Evolutionary conservation across 2,888 invertebrate genomes (phyloP).

Genomic region (Cetonia aurata): DNA sequence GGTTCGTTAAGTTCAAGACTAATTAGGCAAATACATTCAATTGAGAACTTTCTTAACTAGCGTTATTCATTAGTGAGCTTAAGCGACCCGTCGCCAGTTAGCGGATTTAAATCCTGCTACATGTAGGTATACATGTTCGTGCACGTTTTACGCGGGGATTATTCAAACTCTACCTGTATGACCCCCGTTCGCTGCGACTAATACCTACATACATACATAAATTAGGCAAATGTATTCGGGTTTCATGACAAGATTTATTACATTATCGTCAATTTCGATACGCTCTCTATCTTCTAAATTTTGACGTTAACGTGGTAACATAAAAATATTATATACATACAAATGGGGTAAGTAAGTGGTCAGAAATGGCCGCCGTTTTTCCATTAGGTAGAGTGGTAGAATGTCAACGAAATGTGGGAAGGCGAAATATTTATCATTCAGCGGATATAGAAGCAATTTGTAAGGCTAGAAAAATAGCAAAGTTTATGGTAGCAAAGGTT

Average conservation of each 20-base stretch:
- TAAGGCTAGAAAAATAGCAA: slow-evolving; percentile 19
- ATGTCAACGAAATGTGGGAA: slow-evolving; percentile 27
- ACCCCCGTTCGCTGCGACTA: too few relatives aligned
- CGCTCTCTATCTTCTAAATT: slow-evolving; percentile 1
- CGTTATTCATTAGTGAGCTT: slow-evolving; percentile 21
- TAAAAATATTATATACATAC: slow-evolving; percentile 26
- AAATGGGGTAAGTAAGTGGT: slow-evolving; percentile 30
- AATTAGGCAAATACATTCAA: slow-evolving; percentile 23
- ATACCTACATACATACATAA: too few relatives aligned
- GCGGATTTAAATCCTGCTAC: slow-evolving; percentile 10
- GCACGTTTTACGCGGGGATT: too few relatives aligned
- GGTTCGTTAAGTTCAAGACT: slow-evolving; percentile 16
- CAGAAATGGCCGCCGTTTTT: slow-evolving; percentile 25
- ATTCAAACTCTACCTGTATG: too few relatives aligned
- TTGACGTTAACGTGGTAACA: slow-evolving; percentile 28
- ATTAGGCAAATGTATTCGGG: slow-evolving; percentile 17
- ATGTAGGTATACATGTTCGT: too few relatives aligned
- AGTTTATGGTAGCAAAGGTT: slow-evolving; percentile 14
- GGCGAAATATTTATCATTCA: slow-evolving; percentile 23
- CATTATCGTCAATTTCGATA: neutral
- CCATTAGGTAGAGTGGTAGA: slow-evolving; percentile 8
- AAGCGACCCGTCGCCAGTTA: slow-evolving; percentile 3
- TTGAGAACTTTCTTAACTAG: slow-evolving; percentile 12
- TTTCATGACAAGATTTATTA: slow-evolving; percentile 27
- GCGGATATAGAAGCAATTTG: slow-evolving; percentile 37